Evolutionary conservation across 1,140 invertebrate genomes (phyloP).

Genomic region (Eriocheir sinensis): DNA sequence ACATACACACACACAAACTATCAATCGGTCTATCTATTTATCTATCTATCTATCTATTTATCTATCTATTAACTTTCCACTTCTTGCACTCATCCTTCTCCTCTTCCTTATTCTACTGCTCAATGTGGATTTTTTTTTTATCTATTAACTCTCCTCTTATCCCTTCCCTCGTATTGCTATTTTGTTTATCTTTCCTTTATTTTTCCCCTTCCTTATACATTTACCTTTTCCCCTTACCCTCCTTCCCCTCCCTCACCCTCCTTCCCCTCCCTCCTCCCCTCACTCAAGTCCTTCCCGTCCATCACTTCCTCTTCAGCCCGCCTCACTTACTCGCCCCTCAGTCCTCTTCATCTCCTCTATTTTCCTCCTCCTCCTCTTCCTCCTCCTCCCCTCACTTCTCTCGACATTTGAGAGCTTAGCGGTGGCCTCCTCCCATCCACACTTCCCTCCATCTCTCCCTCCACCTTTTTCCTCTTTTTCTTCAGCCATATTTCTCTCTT

Average conservation of each 20-base stretch:
- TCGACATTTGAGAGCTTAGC: neutral
- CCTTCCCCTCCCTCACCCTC: slow-evolving; percentile 7
- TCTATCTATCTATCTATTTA: too few relatives aligned
- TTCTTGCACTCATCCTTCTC: too few relatives aligned
- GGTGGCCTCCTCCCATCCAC: neutral
- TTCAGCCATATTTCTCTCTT: neutral
- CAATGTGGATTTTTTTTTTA: too few relatives aligned
- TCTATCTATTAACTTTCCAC: too few relatives aligned
- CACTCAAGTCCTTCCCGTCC: neutral
- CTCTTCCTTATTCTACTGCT: too few relatives aligned
- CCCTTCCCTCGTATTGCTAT: neutral
- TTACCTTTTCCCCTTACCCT: neutral
- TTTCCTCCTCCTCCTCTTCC: neutral
- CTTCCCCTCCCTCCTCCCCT: neutral
- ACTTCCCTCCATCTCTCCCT: neutral
- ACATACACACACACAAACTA: too few relatives aligned
- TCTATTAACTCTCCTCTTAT: neutral
- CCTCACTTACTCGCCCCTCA: slow-evolving; percentile 8
- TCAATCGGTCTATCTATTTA: too few relatives aligned
- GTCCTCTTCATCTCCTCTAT: slow-evolving; percentile 19
- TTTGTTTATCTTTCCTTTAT: neutral
- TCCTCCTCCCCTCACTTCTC: neutral
- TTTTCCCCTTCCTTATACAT: neutral
- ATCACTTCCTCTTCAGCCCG: neutral
- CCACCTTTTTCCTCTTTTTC: neutral